Percentiles rank a stretch among this genome's conserved stretches.
These are phyloP conservation scores for Gortyna flavago DNA, from an alignment of 2,888 invertebrate species.

Conservation along the genomic window DNA sequence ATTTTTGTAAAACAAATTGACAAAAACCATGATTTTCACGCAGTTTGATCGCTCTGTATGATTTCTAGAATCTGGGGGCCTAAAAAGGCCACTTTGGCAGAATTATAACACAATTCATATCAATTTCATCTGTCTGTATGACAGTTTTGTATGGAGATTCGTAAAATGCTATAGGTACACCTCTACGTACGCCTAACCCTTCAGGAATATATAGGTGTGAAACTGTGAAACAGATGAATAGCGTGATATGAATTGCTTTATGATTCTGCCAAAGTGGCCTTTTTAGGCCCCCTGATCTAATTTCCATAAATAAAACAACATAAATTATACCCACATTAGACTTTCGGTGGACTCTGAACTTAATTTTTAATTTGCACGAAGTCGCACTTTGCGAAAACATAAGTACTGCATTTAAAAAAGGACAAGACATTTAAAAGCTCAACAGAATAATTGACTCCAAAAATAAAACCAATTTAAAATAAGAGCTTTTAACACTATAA, in stretches of 20 bases:
- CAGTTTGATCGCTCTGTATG: not conserved
- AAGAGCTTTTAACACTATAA: conserved; percentile 46
- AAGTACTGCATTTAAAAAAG: conserved; percentile 20
- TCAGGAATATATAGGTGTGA: no score
- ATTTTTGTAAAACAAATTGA: not conserved
- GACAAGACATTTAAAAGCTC: conserved; percentile 10
- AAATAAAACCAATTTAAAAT: conserved; percentile 37
- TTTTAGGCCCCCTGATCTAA: no score
- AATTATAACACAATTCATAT: no score
- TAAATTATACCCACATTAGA: not conserved
- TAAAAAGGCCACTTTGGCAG: no score
- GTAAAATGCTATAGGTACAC: no score
- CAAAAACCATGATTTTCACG: not conserved
- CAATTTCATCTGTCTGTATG: no score
- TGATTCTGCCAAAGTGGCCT: no score
- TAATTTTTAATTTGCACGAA: not conserved
- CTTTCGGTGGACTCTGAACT: not conserved
- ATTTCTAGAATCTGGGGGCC: not conserved
- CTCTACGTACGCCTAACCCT: no score
- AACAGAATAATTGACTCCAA: conserved; percentile 25
- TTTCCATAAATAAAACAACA: not conserved
- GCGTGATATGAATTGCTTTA: no score
- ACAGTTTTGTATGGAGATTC: no score
- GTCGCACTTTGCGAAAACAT: not conserved
- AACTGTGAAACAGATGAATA: no score